Evolutionary conservation across 2,113 vertebrate species (phyloP), one percentile per base, ranked within the genome.

Genomic region (Oncorhynchus gorbuscha): DNA sequence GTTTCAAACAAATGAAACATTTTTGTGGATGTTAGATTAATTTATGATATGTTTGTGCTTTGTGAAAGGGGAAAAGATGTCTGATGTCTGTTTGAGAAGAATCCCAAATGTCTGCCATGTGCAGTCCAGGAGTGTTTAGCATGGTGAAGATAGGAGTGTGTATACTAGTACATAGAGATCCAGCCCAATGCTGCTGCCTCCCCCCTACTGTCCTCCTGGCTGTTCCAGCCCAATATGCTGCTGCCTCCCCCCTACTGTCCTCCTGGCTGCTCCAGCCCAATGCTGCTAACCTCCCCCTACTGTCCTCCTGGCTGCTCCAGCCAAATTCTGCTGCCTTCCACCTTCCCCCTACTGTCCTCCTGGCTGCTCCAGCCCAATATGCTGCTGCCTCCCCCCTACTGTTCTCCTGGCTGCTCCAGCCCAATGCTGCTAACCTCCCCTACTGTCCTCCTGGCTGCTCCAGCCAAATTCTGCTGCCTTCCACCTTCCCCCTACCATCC

Each of bases 401-500:
- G 87, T 86, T 79, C 81, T 87, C 80, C 75, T 87, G 66, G 28
- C 28, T 69, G 24, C 24, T 24, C 24, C 24, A 24, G 24, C 24
- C 24, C 24, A 24, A 24, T n/a, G 28, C 28, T 69, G 24, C 24
- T 24, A 1, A 85, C 90, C 9, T 5, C 82, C 81, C 76, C 84
- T 78, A 83, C 86, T 84, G 87, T 86, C 80, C 81, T 87, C 80
- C 75, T 87, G 67, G 28, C 28, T 69, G 86, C 90, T 30, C 81
- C n/a, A n/a, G n/a, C n/a, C n/a, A n/a, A n/a, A n/a, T n/a, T n/a
- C n/a, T n/a, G n/a, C n/a, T n/a, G 5, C 32, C 32, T 32, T n/a
- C n/a, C 87, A 87, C 88, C 89, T 90, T 84, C n/a, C 82, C 80
- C 74, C 85, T 79, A 84, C 86, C 84, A 86, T 86, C 80, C 81